Conservation (phyloP, 1,140 invertebrate genomes). For the Zaprionus taronus region DNA sequence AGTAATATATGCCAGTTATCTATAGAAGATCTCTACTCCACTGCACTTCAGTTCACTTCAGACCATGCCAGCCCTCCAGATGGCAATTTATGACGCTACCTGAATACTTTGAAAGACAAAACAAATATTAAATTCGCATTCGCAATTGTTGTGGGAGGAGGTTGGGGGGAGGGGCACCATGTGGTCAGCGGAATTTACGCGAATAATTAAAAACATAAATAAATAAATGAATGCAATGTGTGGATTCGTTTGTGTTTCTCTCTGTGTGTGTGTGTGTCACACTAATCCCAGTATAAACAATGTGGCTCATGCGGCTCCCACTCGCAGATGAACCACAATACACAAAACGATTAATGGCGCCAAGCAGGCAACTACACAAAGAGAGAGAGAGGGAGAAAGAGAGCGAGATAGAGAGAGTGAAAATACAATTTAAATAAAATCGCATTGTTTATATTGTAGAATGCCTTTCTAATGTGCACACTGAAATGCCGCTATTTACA, state of each 20-base stretch:
- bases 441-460: constrained; percentile 63
- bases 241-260: background rate
- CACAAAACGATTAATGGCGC: constrained; percentile 30
- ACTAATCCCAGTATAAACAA: constrained; percentile 43
- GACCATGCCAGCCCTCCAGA: background rate
- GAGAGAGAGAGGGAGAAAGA: background rate
- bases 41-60: background rate
- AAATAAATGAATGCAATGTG: constrained; percentile 23
- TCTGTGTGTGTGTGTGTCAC: constrained; percentile 20
- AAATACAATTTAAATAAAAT: constrained; percentile 54
- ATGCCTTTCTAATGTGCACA: constrained; percentile 52
- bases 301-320: constrained; percentile 1
- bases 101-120: background rate
- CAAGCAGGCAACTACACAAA: background rate
- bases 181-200: constrained; percentile 15
- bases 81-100: background rate
- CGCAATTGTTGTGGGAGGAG: background rate
- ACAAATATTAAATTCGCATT: background rate
- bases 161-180: background rate
- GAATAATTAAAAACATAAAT: constrained; percentile 18
- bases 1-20: background rate
- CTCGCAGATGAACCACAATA: constrained; percentile 21
- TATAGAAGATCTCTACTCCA: too few relatives aligned
- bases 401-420: background rate
- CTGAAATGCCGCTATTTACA: constrained; percentile 38